phyloP scores from a whole-genome alignment of 2,113 vertebrate genomes.

The Calidris pygmaea region DNA sequence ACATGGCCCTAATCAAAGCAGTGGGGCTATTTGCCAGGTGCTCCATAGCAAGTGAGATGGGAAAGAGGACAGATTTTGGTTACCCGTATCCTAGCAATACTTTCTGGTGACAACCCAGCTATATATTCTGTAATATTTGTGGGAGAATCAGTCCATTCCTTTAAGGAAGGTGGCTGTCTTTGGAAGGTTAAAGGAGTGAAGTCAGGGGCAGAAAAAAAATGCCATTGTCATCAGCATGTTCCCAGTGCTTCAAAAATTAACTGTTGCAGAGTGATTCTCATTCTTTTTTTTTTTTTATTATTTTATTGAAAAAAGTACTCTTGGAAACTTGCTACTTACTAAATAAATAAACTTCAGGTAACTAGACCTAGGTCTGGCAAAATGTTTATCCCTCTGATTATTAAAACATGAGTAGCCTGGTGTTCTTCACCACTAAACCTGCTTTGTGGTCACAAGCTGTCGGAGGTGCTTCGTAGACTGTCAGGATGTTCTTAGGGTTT shows the following conservation, averaged over 20 bases:
- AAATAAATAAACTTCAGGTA: background rate
- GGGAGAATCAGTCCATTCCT: accelerated
- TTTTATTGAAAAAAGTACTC: background rate
- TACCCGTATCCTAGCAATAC: background rate
- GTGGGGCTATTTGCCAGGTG: background rate
- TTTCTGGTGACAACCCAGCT: background rate
- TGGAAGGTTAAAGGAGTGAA: background rate
- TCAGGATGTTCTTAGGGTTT: background rate
- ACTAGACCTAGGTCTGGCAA: background rate
- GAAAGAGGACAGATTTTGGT: background rate
- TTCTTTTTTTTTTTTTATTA: background rate
- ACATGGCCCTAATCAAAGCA: background rate
- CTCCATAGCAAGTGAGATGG: background rate
- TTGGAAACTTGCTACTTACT: background rate
- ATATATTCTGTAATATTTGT: background rate
- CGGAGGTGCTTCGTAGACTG: background rate
- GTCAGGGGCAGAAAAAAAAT: background rate
- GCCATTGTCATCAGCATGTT: background rate
- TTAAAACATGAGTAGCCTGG: background rate
- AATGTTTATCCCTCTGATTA: background rate
- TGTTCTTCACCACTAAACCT: background rate
- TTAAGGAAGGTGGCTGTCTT: background rate
- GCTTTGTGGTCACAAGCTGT: background rate
- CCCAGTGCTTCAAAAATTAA: background rate
- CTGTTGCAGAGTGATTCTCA: background rate